Base-by-base conservation (phyloP, 2,113 vertebrate species). In the Charina bottae region DNA sequence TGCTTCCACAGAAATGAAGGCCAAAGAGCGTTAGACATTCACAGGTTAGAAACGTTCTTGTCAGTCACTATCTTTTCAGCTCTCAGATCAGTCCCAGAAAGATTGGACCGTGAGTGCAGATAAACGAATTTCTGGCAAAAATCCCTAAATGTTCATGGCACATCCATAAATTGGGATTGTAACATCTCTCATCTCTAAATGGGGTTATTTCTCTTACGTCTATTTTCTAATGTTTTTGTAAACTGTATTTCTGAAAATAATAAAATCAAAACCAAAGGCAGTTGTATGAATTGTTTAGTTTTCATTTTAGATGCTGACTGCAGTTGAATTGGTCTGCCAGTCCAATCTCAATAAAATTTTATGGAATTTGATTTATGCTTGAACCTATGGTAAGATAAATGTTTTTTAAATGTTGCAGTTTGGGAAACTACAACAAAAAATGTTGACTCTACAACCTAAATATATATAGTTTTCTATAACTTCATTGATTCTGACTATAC, bases 281-380 rank as follows among this genome's bases (percentile, higher is more conserved):
- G 26, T 88, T 78, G 90, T 46, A 21, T 78, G 17, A 17, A 19
- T 19, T 62, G 90, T 90, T n/a, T 93, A 55, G 28, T 93, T 94
- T 93, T 92, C 62, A 92, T 90, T 93, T 95, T 49, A 96, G 59
- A 93, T 83, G 93, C 33, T 87, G 94, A 94, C 94, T 95, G 95
- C 92, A 95, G 94, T 95, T 87, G 93, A 58, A 93, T 93, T 95
- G 95, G 11, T 17, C 17, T 90, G 55, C 24, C 3, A 49, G 26
- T 72, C 26, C 42, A 49, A 62, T 90, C 33, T 33, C 55, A 62
- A 60, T 12, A 78, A 78, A 37, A 37, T 8, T 78, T 78, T 78
- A 33, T 78, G 68, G 68, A 78, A 37, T 78, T 78, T 37, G 33
- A 78, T 78, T 78, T 78, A n/a, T 78, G 33, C 19, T 78, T 78